These are phyloP conservation scores for Numenius arquata DNA, from an alignment of 2,113 vertebrate genomes.

Conservation along the genomic window DNA sequence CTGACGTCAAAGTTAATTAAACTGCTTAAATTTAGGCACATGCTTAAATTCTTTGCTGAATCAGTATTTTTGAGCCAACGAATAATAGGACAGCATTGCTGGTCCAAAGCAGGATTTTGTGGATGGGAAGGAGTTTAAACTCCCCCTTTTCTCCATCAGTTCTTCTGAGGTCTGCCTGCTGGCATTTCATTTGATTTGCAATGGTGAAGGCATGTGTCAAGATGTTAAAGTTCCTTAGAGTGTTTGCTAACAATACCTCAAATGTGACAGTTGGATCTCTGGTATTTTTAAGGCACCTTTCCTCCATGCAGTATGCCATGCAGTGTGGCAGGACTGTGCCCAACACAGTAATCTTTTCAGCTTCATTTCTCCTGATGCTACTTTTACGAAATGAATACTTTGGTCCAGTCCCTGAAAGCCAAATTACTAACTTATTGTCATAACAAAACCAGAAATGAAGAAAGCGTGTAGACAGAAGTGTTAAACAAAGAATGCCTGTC, in stretches of 20 bases:
- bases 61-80: conserved; percentile 22
- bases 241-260: neutral
- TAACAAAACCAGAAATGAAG: neutral
- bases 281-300: neutral
- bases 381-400: neutral
- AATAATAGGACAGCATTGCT: neutral
- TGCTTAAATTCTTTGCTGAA: conserved; percentile 64
- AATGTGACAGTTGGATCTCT: neutral
- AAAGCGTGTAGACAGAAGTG: neutral
- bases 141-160: neutral
- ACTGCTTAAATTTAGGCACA: conserved; percentile 67
- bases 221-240: neutral
- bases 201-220: neutral
- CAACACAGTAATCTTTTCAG: neutral
- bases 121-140: neutral
- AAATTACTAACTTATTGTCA: neutral
- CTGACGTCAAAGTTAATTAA: conserved; percentile 67
- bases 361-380: neutral
- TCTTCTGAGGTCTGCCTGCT: neutral
- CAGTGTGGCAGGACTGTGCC: neutral
- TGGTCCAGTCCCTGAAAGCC: neutral
- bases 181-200: neutral
- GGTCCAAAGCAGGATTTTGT: neutral
- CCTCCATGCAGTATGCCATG: neutral
- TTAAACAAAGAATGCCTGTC: neutral